Base-by-base conservation (phyloP, 2,113 vertebrate species). In the Plecturocebus donacophilus region DNA sequence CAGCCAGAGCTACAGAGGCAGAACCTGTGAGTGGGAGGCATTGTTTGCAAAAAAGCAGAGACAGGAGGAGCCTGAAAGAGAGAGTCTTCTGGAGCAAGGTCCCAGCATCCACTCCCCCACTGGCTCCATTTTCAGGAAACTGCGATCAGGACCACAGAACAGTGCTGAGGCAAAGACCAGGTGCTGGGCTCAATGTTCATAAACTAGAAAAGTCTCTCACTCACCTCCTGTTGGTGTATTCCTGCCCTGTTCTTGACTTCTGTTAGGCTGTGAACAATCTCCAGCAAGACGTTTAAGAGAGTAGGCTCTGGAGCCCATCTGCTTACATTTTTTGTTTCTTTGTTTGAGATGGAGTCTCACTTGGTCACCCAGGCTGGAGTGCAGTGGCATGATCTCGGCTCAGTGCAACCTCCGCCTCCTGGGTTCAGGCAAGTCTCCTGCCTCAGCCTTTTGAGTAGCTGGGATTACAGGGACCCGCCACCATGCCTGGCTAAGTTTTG, bases 141-240 rank as follows among this genome's bases (percentile, higher is more conserved):
- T 5, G 38, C 7, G 17, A 6, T 47, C 47, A 42, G 20, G 30
- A 12, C 3, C 21, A 9, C 38, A 27, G 64, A 10, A 12, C 5
- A 27, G 35, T 11, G 5, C n/a, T 0, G 7, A 45, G 25, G 14
- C 70, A 14, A 77, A 42, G 42, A 61, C 38, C 2, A 13, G 20
- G n/a, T 0, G 1, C 5, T 3, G 27, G 30, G 49, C 30, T 89
- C 11, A 0, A 4, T 5, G 40, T 58, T 54, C 42, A 32, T 35
- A 19, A 87, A 42, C 20, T 11, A 3, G 13, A 13, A 19, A 30
- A 20, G 17, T 32, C 23, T 76, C 52, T 79, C 3, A 0, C 30
- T 11, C 16, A 2, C 12, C 25, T 79, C 64, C 40, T 76, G 42
- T 56, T 42, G 17, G 8, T 58, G 3, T 47, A 20, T 42, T 47